Evolutionary conservation across 2,113 vertebrate species (phyloP), one percentile per base, ranked within the genome.

Genomic region (Martes martes): DNA sequence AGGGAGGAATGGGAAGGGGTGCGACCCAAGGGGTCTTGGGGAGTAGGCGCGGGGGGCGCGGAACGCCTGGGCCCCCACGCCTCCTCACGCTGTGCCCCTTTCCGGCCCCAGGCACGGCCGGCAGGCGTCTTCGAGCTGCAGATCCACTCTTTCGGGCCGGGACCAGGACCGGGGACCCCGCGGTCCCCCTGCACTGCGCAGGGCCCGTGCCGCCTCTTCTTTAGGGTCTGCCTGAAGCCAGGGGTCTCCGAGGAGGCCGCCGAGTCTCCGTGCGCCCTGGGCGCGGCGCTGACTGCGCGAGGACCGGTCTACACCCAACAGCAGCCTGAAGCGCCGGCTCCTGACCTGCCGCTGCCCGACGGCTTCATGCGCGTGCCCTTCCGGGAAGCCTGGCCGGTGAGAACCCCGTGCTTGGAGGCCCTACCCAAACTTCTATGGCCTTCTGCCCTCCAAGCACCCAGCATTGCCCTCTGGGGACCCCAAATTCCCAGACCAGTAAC

Each of bases 111-210:
- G 99, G 98, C 96, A 2, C 80, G 95, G 39, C 98, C 98, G 7
- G 98, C 99, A 0, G 99, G 99, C 4, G 98, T 99, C 89, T 99
- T 99, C 73, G 99, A 99, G 96, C 98, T 99, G 97, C 99, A 99
- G 98, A 99, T 99, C 55, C 98, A 99, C 61, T 99, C 99, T 79
- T 99, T 99, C 95, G 63, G 97, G 36, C 97, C 65, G 0, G 96
- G 93, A 1, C 93, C 97, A 6, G 95, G 97, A 26, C 96, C 81
- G 0, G 97, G 90, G 26, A 23, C 76, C 16, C 89, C 92, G 5
- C 78, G 45, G 76, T 94, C 96, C n/a, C 96, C 97, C 11, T 98
- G 98, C 92, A 91, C 93, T 7, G 23, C 94, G 65, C 69, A 47
- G 52, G 89, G 61, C 6, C 98, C 99, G 83, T 99, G 99, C 67